phyloP scores from a whole-genome alignment of 2,113 vertebrate genomes.

The Vulpes vulpes region DNA sequence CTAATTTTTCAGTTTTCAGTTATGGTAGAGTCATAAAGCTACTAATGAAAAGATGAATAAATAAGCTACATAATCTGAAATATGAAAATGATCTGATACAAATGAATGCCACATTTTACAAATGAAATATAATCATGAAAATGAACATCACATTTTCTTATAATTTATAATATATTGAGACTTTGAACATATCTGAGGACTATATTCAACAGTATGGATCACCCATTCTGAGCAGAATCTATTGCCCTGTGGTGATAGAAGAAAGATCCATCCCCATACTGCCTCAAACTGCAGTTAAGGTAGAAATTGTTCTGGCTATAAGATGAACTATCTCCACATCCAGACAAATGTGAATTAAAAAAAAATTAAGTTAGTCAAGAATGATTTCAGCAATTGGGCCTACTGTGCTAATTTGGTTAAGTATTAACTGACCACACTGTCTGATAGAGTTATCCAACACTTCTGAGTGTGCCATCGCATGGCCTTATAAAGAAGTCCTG shows the following conservation, averaged over 20 bases:
- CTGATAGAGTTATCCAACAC: not conserved
- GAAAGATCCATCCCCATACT: not conserved
- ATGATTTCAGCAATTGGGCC: not conserved
- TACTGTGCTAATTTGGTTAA: not conserved
- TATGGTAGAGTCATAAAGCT: not conserved
- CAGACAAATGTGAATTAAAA: not conserved
- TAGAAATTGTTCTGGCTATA: not conserved
- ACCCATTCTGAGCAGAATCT: not conserved
- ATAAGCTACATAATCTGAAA: not conserved
- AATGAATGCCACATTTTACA: not conserved
- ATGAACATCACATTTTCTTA: not conserved
- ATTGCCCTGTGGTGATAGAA: not conserved
- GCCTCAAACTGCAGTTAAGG: not conserved
- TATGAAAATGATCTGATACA: not conserved
- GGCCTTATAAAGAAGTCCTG: not conserved
- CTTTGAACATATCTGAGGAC: not conserved
- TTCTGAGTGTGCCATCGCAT: not conserved
- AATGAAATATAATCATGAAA: not conserved
- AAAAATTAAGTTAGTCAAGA: not conserved
- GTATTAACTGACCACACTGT: not conserved
- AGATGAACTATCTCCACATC: not conserved
- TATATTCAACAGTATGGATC: not conserved
- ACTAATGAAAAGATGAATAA: constrained; percentile 19
- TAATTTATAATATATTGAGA: not conserved
- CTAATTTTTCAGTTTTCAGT: not conserved